Evolutionary conservation across 2,888 invertebrate genomes (phyloP), one percentile per base, ranked within the genome.

Genomic region (Tribolium freemani): DNA sequence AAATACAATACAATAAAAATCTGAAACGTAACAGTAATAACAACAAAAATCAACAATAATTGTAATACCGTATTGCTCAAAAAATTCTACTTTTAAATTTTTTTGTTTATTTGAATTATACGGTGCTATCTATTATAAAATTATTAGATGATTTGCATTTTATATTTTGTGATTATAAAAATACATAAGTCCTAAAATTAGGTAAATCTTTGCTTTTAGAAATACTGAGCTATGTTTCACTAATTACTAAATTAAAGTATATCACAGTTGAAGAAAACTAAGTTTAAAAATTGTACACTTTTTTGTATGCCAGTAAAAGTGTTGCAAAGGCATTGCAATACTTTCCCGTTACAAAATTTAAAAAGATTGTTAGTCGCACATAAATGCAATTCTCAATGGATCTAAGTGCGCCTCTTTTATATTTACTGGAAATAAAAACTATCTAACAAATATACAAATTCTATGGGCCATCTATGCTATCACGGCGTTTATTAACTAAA

Each of bases 241-340:
- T 68, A 72, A 60, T 38, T 31, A 58, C 57, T 57, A 58, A 66
- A 70, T 70, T 48, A 64, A 66, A 60, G 31, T 51, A 69, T 74
- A 74, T 74, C 74, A 74, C 74, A 74, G 74, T 71, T 74, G 71
- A 74, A 74, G 74, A 74, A 71, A 68, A 67, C 56, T 72, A 67
- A 72, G 20, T 50, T 56, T 53, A 31, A 53, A n/a, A 71, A 31
- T 46, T 71, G 38, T 61, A 68, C 66, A 66, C 46, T 48, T 46
- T n/a, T n/a, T 61, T 13, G 53, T 60, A 61, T 61, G 38, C 3
- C 51, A 9, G 3, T 6, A 21, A 66, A 54, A 21, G 45, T 54
- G 13, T 1, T 20, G n/a, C 8, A 63, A 63, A 13, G 13, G n/a
- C n/a, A n/a, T 10, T 57, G 16, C 10, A 21, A 20, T 30, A 56